Percentiles rank a stretch among this genome's conserved stretches.
Evolutionary conservation across 2,797 vertebrate genomes (phyloP).

Genomic region (Rhyacichthys aspro): DNA sequence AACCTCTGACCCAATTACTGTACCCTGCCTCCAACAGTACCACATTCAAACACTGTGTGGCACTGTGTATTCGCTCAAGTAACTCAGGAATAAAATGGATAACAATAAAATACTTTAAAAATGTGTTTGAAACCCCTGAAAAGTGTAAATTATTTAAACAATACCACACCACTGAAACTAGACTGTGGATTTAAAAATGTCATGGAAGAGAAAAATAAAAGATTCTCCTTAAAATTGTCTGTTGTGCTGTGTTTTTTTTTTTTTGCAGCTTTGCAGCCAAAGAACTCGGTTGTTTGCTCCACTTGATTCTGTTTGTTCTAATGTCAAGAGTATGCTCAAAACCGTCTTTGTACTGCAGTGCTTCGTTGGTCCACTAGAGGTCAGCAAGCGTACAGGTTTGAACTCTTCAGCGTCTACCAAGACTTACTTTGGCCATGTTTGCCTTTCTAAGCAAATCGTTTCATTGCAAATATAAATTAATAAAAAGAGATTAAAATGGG

Average conservation of each 20-base stretch:
- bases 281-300: no score
- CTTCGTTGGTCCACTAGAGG: slow-evolving; percentile 44
- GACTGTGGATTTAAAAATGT: neutral
- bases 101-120: neutral
- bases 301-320: fast-evolving
- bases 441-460: no score
- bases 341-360: slow-evolving; percentile 24
- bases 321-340: no score
- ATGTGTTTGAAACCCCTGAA: neutral
- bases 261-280: no score
- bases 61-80: neutral
- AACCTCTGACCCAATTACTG: no score
- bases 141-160: slow-evolving; percentile 4
- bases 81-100: no score
- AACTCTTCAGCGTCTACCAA: slow-evolving; percentile 4
- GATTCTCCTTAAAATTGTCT: neutral
- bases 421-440: no score
- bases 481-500: no score
- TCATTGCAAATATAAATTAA: no score
- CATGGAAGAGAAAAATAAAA: neutral
- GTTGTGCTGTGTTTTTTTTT: no score
- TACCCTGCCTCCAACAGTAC: slow-evolving; percentile 8
- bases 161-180: no score
- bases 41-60: neutral
- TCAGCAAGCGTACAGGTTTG: slow-evolving; percentile 6